Percentiles rank a stretch among this genome's conserved stretches.
Evolutionary conservation across 2,797 vertebrate species (phyloP).

Genomic region (Intellagama lesueurii): DNA sequence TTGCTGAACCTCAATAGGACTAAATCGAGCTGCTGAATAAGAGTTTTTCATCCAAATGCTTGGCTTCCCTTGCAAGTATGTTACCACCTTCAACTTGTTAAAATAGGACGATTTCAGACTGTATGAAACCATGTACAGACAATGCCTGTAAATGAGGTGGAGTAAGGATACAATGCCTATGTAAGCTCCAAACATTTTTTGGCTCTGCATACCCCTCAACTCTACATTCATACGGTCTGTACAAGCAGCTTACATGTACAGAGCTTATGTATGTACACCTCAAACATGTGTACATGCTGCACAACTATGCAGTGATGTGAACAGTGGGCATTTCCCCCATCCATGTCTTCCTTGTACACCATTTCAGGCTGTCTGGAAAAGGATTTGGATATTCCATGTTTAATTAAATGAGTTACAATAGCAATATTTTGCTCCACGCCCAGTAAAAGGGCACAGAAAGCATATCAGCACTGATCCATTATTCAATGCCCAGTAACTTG

Average conservation of each 20-base stretch:
- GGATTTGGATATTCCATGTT: neutral
- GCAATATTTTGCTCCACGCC: neutral
- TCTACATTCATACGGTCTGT: neutral
- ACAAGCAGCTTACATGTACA: neutral
- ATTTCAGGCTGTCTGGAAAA: neutral
- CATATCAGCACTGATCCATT: neutral
- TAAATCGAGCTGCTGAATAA: constrained; percentile 34
- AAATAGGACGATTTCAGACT: neutral
- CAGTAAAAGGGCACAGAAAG: neutral
- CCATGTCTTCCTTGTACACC: neutral
- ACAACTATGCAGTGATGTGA: neutral
- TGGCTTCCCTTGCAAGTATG: neutral
- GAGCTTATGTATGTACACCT: neutral
- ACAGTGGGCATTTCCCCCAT: neutral
- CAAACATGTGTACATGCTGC: neutral
- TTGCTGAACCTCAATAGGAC: constrained; percentile 47
- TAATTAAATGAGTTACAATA: neutral
- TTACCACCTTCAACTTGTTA: neutral
- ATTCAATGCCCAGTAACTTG: neutral
- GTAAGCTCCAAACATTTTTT: neutral
- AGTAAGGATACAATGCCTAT: no score
- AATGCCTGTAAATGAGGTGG: no score
- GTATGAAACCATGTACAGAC: neutral
- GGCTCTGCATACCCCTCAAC: neutral
- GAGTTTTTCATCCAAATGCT: neutral